phyloP scores from a whole-genome alignment of 2,113 vertebrate genomes.

The Gila orcuttii region DNA sequence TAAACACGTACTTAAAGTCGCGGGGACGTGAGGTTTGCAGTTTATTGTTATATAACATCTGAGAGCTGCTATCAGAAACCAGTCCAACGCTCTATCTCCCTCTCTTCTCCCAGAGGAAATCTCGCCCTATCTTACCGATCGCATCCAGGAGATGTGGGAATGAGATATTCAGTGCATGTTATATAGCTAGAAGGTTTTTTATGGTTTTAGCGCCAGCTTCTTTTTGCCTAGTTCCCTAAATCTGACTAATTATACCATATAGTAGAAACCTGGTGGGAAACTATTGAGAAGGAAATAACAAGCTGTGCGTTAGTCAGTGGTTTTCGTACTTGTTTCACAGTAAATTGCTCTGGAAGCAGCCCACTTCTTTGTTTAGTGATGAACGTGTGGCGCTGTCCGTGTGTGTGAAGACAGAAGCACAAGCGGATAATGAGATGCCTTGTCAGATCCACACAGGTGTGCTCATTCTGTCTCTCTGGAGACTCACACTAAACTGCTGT shows the following conservation, averaged over 20 bases:
- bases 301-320: background rate
- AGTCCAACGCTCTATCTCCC: background rate
- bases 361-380: conserved; percentile 11
- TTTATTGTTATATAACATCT: conserved; percentile 27
- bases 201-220: background rate
- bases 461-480: conserved; percentile 29
- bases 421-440: conserved; percentile 24
- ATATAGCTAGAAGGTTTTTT: background rate
- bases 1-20: background rate
- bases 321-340: background rate
- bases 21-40: background rate
- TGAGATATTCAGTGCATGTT: background rate
- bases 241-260: conserved; percentile 29
- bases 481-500: conserved; percentile 16
- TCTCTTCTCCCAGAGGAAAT: conserved; percentile 17
- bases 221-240: background rate
- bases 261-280: background rate
- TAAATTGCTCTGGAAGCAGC: conserved; percentile 7
- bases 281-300: conserved; percentile 16
- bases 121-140: background rate
- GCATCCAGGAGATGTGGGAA: background rate
- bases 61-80: background rate
- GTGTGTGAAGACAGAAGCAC: too few species aligned
- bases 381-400: conserved; percentile 3
- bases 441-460: conserved; percentile 25